These are phyloP conservation scores for Channallabes apus DNA, from an alignment of 2,797 vertebrate genomes.

Conservation along the genomic window DNA sequence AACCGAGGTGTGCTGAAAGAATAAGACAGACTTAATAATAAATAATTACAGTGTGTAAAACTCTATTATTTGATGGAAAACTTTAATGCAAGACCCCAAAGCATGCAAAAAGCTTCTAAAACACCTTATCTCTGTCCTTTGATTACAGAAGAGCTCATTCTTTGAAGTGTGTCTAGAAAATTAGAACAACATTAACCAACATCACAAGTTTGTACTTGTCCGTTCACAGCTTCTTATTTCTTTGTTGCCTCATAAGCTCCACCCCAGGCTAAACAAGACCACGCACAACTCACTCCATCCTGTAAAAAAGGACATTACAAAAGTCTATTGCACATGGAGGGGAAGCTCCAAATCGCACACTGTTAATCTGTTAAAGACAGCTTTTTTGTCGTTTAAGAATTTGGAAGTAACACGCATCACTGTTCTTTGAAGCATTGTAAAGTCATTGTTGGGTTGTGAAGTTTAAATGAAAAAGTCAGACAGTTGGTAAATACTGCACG, in stretches of 20 bases:
- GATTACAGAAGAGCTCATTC: conserved; percentile 52
- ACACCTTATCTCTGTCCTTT: conserved; percentile 59
- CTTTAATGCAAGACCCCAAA: conserved; percentile 32
- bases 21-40: conserved; percentile 44
- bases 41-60: conserved; percentile 49
- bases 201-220: conserved; percentile 67
- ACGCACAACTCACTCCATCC: conserved; percentile 39
- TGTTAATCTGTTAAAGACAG: neutral
- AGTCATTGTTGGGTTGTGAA: neutral
- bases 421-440: conserved; percentile 20
- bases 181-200: conserved; percentile 56
- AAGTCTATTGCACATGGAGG: conserved; percentile 14
- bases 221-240: conserved; percentile 58
- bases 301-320: conserved; percentile 31
- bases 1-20: conserved; percentile 31
- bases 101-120: conserved; percentile 21
- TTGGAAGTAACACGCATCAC: conserved; percentile 13
- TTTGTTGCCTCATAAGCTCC: conserved; percentile 63
- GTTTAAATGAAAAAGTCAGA: conserved; percentile 16
- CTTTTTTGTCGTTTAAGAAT: conserved; percentile 7
- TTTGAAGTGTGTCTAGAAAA: conserved; percentile 65
- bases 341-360: conserved; percentile 13
- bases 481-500: neutral
- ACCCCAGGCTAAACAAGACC: conserved; percentile 63
- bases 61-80: conserved; percentile 42